phyloP scores from a whole-genome alignment of 2,797 vertebrate species.

The Clamator glandarius region DNA sequence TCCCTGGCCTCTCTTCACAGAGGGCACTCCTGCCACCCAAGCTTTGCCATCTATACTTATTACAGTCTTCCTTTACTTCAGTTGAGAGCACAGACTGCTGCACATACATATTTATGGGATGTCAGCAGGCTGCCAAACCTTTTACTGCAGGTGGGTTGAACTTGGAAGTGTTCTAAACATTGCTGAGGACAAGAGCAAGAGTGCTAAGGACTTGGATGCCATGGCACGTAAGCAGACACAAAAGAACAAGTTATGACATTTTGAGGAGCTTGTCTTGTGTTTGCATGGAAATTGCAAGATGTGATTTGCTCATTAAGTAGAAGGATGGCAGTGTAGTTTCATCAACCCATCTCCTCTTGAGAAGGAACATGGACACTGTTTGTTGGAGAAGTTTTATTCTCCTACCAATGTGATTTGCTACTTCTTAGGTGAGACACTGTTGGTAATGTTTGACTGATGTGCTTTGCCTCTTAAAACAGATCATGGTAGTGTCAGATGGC shows the following conservation, averaged over 20 bases:
- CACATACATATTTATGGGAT: neutral
- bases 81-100: neutral
- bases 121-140: neutral
- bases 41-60: neutral
- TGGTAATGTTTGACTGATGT: neutral
- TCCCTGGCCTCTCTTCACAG: neutral
- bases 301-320: neutral
- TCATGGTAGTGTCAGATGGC: constrained; percentile 93
- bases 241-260: neutral
- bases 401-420: neutral
- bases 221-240: neutral
- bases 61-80: neutral
- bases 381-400: neutral
- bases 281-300: neutral
- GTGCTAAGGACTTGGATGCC: neutral
- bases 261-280: neutral
- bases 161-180: neutral
- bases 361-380: neutral
- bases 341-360: neutral
- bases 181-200: neutral
- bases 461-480: constrained; percentile 70
- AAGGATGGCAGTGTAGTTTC: neutral
- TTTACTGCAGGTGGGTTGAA: neutral
- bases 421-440: neutral
- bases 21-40: neutral